These are phyloP conservation scores for Hemaris fuciformis DNA, from an alignment of 2,888 invertebrate genomes.

Conservation along the genomic window DNA sequence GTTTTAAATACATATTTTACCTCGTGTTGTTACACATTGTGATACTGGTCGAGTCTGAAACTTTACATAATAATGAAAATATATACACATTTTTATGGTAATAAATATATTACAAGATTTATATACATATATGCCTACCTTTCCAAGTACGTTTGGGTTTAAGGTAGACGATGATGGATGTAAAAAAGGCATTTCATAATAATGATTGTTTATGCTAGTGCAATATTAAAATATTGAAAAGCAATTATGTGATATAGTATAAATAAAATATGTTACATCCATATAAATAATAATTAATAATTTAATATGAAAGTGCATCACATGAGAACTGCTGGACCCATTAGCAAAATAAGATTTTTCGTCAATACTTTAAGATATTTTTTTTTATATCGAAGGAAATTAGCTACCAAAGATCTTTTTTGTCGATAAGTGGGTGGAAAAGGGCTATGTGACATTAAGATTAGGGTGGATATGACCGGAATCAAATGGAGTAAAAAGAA, in stretches of 20 bases:
- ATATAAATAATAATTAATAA: too few species aligned
- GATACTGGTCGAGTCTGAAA: conserved; percentile 39
- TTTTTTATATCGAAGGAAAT: too few species aligned
- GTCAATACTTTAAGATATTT: too few species aligned
- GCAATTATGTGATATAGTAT: not conserved
- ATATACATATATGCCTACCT: not conserved
- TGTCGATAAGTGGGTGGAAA: too few species aligned
- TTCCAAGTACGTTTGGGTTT: not conserved
- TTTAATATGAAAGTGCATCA: too few species aligned
- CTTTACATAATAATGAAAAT: conserved; percentile 31
- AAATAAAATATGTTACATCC: not conserved
- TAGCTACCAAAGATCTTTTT: too few species aligned
- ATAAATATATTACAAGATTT: conserved; percentile 12
- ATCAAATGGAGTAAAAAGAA: too few species aligned
- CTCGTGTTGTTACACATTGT: conserved; percentile 33
- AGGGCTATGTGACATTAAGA: too few species aligned
- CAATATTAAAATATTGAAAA: not conserved
- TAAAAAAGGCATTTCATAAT: not conserved
- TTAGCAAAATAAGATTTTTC: too few species aligned
- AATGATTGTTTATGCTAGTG: not conserved
- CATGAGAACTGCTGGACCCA: too few species aligned
- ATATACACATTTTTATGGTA: conserved; percentile 21
- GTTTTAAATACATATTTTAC: conserved; percentile 28
- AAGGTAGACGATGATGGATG: not conserved
- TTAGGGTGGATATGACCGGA: too few species aligned